Percentiles rank a stretch among this genome's conserved stretches.
These are phyloP conservation scores for Hyposoter didymator DNA, from an alignment of 2,888 invertebrate genomes.

Conservation along the genomic window DNA sequence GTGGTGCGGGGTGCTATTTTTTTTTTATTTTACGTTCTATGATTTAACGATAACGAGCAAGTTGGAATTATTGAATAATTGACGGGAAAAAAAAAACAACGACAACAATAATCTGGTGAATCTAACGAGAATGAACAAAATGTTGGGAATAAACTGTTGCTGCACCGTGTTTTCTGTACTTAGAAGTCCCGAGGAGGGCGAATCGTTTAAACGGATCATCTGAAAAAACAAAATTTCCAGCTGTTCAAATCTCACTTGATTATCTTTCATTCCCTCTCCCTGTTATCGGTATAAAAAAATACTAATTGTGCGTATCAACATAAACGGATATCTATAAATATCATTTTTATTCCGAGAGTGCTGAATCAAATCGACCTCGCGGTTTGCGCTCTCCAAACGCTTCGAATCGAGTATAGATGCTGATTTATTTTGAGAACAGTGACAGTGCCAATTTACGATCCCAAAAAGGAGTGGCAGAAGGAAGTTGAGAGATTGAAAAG, in stretches of 20 bases:
- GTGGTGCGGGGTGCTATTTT: constrained; percentile 73
- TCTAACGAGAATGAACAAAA: constrained; percentile 78
- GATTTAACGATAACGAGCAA: constrained; percentile 67
- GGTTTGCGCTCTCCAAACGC: not conserved
- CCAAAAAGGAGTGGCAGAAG: constrained; percentile 38
- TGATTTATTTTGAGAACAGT: constrained; percentile 58
- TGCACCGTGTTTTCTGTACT: constrained; percentile 80
- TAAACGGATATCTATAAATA: constrained; percentile 7
- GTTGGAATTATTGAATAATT: constrained; percentile 13
- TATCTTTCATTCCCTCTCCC: constrained; percentile 26
- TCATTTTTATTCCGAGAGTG: constrained; percentile 40
- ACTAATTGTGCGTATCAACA: constrained; percentile 5
- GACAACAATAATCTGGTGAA: constrained; percentile 42
- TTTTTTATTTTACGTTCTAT: constrained; percentile 79
- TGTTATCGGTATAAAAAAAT: constrained; percentile 15
- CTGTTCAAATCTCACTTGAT: not conserved
- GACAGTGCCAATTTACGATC: constrained; percentile 58
- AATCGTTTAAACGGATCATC: constrained; percentile 79
- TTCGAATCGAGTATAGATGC: constrained; percentile 13
- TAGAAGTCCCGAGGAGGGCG: constrained; percentile 83
- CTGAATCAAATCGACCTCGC: constrained; percentile 32
- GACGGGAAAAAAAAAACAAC: not conserved
- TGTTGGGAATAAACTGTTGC: constrained; percentile 80
- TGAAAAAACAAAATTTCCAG: constrained; percentile 70
- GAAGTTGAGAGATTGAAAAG: constrained; percentile 30